Percentiles rank a stretch among this genome's conserved stretches.
Conservation (phyloP, 2,113 vertebrate species). For the Cathartes aura region DNA sequence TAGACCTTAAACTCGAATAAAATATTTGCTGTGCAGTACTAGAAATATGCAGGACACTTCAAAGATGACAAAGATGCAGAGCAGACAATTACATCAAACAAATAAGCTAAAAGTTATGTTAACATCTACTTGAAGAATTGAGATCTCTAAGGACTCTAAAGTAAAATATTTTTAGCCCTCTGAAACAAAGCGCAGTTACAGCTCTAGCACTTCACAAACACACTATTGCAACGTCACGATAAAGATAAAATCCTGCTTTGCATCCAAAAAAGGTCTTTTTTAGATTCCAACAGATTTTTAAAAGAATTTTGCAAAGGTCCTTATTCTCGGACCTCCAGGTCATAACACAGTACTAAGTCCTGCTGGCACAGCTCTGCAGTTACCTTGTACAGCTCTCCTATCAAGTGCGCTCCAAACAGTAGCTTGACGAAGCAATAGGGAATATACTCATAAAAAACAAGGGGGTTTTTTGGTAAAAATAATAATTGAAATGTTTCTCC, state of each 20-base stretch:
- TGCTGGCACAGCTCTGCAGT: neutral
- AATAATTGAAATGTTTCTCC: neutral
- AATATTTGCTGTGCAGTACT: neutral
- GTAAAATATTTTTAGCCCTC: neutral
- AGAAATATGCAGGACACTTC: neutral
- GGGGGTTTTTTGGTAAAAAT: neutral
- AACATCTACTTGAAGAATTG: neutral
- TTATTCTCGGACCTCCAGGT: neutral
- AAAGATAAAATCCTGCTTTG: neutral
- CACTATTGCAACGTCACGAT: neutral
- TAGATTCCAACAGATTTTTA: neutral
- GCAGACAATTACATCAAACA: neutral
- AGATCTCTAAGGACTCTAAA: neutral
- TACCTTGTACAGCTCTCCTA: neutral
- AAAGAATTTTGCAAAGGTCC: neutral
- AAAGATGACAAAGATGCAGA: neutral
- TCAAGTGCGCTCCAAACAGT: neutral
- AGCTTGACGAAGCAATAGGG: neutral
- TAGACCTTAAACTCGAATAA: neutral
- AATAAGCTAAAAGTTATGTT: neutral
- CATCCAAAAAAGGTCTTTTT: neutral
- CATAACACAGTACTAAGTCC: neutral
- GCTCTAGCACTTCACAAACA: neutral
- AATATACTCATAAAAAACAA: neutral
- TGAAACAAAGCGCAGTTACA: neutral